Conservation (phyloP, 37 sponge, comb jelly and placozoan species). For the Hormiphora californensis region DNA sequence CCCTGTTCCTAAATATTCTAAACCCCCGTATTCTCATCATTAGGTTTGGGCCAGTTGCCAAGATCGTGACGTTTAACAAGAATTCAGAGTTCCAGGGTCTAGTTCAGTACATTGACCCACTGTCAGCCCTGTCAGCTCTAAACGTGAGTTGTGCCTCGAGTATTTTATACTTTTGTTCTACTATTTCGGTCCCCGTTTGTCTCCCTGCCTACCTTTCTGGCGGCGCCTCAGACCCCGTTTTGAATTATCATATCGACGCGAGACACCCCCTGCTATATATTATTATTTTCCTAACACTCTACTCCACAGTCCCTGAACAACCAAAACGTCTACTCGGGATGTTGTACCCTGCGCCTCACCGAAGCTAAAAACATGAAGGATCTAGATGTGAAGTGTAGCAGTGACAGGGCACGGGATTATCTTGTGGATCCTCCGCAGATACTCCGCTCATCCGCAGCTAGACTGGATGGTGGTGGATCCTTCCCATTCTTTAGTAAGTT, state of each 20-base stretch:
- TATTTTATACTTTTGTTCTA: too few species aligned
- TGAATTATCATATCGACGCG: not conserved
- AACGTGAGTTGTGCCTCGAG: constrained; percentile 25
- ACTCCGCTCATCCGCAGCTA: not conserved
- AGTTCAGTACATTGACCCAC: constrained; percentile 9
- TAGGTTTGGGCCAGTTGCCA: constrained; percentile 75
- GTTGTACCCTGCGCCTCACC: constrained; percentile 82
- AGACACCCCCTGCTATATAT: too few species aligned
- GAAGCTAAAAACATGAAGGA: constrained; percentile 71
- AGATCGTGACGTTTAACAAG: constrained; percentile 84
- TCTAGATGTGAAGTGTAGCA: constrained; percentile 76
- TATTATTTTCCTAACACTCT: not conserved
- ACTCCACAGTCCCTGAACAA: constrained; percentile 73
- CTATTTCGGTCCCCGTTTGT: too few species aligned
- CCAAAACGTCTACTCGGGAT: constrained; percentile 89
- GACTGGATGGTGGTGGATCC: not conserved
- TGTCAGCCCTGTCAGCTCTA: constrained; percentile 32
- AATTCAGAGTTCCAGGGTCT: constrained; percentile 68
- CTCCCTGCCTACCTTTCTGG: not conserved
- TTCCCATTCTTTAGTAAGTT: constrained; percentile 27
- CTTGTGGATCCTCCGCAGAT: constrained; percentile 5
- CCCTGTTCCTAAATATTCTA: too few species aligned
- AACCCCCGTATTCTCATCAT: too few species aligned
- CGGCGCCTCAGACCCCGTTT: not conserved
- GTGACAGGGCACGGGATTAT: constrained; percentile 82